Base-by-base conservation (phyloP, 2,797 vertebrate species). In the Dermochelys coriacea region DNA sequence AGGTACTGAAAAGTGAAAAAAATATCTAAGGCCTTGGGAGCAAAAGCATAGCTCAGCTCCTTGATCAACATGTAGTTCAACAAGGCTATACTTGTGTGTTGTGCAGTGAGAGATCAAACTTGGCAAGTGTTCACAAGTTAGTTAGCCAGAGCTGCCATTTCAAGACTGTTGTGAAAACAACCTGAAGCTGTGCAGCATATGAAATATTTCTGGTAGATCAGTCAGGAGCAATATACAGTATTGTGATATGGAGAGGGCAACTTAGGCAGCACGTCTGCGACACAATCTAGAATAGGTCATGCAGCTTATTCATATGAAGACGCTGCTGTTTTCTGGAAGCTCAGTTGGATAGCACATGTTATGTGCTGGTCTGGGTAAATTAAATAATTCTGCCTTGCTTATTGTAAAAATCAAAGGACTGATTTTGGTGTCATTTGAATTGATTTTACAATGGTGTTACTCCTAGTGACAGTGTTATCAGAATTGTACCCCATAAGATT, bases 61-160 rank as follows among this genome's bases (percentile, higher is more conserved):
- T 91, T 77, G 52, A 91, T 89, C 89, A 89, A 1, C 82, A 34
- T 23, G 52, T 47, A 52, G 61, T 82, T 95, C 77, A 91, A 45
- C 2, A 2, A 90, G 59, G 25, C 77, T 97, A 90, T 90, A 37
- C 91, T 93, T 83, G 71, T 31, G 4, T 71, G 93, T 29, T 77
- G 49, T 41, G 27, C 93, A 91, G 93, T 92, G 61, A 84, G 75
- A 92, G 81, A 92, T 93, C 91, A 94, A 84, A 78, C 37, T 95
- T 95, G 95, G 79, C 64, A 89, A 95, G 80, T 12, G 37, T 85
- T 93, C 80, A 50, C 27, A 82, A 90, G 61, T 88, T 87, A 81
- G 85, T 86, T 83, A 71, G 14, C 47, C 80, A 64, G 49, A 79
- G 68, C 80, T 95, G 87, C 83, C 82, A 29, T 54, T 85, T 87